Conservation (phyloP, 2,888 invertebrate genomes). For the Carterocephalus palaemon region DNA sequence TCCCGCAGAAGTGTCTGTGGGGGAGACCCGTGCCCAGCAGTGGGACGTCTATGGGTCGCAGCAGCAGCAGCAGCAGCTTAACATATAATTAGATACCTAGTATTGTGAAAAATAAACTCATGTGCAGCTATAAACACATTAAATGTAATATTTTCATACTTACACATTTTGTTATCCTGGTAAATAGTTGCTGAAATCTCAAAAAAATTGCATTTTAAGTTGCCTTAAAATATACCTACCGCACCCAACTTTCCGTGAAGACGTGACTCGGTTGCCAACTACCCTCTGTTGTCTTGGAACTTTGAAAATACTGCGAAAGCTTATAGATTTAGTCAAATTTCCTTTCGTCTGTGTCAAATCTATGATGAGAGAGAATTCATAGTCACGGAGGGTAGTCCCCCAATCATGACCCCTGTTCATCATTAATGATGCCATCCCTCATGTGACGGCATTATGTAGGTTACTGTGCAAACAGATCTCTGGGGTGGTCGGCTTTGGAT, state of each 20-base stretch:
- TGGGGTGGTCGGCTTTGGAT: conserved; percentile 54
- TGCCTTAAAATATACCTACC: conserved; percentile 18
- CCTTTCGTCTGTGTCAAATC: conserved; percentile 39
- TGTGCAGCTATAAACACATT: too few relatives aligned
- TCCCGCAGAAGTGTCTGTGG: too few relatives aligned
- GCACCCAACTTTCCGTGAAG: conserved; percentile 28
- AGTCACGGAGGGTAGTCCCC: conserved; percentile 70
- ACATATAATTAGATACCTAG: too few relatives aligned
- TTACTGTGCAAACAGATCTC: conserved; percentile 74
- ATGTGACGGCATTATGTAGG: conserved; percentile 68
- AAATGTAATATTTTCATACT: too few relatives aligned
- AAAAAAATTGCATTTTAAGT: conserved; percentile 13
- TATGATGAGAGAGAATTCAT: conserved; percentile 60
- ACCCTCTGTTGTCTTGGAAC: conserved; percentile 43
- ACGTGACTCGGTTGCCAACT: conserved; percentile 37
- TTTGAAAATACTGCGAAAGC: conserved; percentile 45
- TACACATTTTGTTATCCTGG: background rate
- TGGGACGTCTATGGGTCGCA: too few relatives aligned
- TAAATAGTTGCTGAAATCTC: background rate
- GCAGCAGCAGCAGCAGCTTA: too few relatives aligned
- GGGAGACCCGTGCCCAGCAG: too few relatives aligned
- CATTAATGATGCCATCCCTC: conserved; percentile 76
- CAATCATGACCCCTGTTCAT: conserved; percentile 64
- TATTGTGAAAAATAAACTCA: too few relatives aligned
- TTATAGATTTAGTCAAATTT: conserved; percentile 49